Conservation (phyloP, 2,113 vertebrate species). For the Amazona guildingii region DNA sequence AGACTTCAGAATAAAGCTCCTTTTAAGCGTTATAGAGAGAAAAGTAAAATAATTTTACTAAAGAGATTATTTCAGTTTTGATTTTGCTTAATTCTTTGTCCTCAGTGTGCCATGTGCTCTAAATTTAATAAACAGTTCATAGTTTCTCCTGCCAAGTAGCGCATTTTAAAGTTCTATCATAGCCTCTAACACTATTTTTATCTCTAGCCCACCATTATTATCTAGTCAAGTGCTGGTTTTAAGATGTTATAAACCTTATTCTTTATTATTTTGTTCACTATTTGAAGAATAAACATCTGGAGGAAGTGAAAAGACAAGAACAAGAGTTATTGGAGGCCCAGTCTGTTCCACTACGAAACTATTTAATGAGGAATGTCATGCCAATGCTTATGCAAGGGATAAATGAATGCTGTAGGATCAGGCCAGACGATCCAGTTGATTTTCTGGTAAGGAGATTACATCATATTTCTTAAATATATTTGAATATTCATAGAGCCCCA, state of each 20-base stretch:
- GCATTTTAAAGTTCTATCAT: not conserved
- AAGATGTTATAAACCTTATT: not conserved
- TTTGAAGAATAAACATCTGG: constrained; percentile 74
- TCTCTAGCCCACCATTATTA: not conserved
- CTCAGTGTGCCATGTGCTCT: not conserved
- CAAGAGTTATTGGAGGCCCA: constrained; percentile 79
- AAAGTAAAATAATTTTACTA: not conserved
- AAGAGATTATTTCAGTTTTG: not conserved
- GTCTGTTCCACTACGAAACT: constrained; percentile 80
- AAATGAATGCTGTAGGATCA: constrained; percentile 80
- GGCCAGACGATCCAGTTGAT: constrained; percentile 86
- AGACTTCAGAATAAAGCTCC: not conserved
- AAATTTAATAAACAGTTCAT: not conserved
- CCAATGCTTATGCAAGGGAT: constrained; percentile 87
- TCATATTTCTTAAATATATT: not conserved
- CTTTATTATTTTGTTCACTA: not conserved
- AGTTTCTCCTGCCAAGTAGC: not conserved
- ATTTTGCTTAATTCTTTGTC: not conserved
- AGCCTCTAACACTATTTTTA: not conserved
- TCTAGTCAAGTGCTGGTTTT: not conserved
- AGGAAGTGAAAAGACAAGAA: constrained; percentile 81
- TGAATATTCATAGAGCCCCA: not conserved
- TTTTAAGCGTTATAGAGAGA: not conserved
- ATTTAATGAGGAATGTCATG: constrained; percentile 87
- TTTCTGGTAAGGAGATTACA: constrained; percentile 83